Conservation (phyloP, 2,888 invertebrate species). For the Agapetus fuscipes region DNA sequence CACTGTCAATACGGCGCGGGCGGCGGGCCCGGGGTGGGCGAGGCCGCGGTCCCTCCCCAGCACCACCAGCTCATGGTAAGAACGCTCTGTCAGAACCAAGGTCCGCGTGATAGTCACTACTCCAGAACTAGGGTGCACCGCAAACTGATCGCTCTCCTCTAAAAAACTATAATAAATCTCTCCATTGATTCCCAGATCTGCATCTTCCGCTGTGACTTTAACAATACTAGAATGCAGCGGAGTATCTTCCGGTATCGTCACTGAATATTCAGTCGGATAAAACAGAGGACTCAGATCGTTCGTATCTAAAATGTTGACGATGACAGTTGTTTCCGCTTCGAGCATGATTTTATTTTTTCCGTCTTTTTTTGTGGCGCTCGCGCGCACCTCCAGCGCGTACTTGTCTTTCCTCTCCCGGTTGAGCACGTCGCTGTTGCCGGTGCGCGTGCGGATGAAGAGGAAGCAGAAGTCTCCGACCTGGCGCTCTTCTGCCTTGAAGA, state of each 20-base stretch:
- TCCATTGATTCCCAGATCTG: conserved; percentile 91
- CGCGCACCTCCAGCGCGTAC: conserved; percentile 70
- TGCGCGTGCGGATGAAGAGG: conserved; percentile 77
- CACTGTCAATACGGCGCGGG: conserved; percentile 68
- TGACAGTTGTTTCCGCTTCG: conserved; percentile 62
- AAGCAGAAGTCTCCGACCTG: conserved; percentile 93
- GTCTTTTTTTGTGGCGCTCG: conserved; percentile 51
- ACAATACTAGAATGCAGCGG: conserved; percentile 74
- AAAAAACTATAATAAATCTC: conserved; percentile 93
- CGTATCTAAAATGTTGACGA: conserved; percentile 67
- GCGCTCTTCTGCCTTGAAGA: conserved; percentile 87
- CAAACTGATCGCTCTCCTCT: conserved; percentile 74
- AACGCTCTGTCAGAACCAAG: conserved; percentile 59
- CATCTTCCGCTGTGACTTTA: conserved; percentile 83
- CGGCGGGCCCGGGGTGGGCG: conserved; percentile 46
- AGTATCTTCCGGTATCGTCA: conserved; percentile 77
- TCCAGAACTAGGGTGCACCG: conserved; percentile 89
- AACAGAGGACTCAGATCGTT: conserved; percentile 93
- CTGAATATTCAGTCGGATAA: conserved; percentile 80
- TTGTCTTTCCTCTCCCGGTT: conserved; percentile 86
- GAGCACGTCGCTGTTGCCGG: conserved; percentile 77
- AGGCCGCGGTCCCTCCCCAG: conserved; percentile 79
- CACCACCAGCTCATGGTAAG: conserved; percentile 65
- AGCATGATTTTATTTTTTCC: conserved; percentile 48
- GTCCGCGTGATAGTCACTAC: conserved; percentile 74